phyloP scores from a whole-genome alignment of 2,888 invertebrate genomes.

The Catocala sponsa region DNA sequence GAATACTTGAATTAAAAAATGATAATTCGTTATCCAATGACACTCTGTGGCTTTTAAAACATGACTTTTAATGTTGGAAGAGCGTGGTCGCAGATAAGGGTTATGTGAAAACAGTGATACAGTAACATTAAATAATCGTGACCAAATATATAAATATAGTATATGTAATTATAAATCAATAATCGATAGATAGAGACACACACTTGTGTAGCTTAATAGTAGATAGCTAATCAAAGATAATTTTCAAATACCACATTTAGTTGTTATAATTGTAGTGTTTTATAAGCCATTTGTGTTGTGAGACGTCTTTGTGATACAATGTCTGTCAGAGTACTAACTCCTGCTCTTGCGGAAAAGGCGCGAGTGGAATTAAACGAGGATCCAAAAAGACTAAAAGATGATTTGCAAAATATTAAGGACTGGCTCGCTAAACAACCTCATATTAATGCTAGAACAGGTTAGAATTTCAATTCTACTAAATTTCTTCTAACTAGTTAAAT shows the following conservation, averaged over 20 bases:
- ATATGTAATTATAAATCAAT: no score
- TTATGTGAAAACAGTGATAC: no score
- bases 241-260: not conserved
- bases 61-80: no score
- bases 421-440: slow-evolving; percentile 89
- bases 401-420: slow-evolving; percentile 83
- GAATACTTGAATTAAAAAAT: no score
- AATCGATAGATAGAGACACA: no score
- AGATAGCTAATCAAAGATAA: slow-evolving; percentile 1
- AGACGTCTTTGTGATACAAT: slow-evolving; percentile 50
- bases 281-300: slow-evolving; percentile 23
- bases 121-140: no score
- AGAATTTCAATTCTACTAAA: slow-evolving; percentile 1
- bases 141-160: no score
- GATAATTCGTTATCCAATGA: no score
- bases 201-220: no score
- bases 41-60: no score
- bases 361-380: slow-evolving; percentile 85
- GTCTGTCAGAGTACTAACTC: slow-evolving; percentile 65
- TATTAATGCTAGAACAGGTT: slow-evolving; percentile 73
- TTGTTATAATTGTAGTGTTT: slow-evolving; percentile 19
- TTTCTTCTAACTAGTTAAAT: no score
- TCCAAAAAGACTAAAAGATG: slow-evolving; percentile 75
- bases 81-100: no score
- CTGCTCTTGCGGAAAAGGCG: slow-evolving; percentile 77